These are phyloP conservation scores for Nanorana parkeri DNA, from an alignment of 2,113 vertebrate species.

Conservation along the genomic window DNA sequence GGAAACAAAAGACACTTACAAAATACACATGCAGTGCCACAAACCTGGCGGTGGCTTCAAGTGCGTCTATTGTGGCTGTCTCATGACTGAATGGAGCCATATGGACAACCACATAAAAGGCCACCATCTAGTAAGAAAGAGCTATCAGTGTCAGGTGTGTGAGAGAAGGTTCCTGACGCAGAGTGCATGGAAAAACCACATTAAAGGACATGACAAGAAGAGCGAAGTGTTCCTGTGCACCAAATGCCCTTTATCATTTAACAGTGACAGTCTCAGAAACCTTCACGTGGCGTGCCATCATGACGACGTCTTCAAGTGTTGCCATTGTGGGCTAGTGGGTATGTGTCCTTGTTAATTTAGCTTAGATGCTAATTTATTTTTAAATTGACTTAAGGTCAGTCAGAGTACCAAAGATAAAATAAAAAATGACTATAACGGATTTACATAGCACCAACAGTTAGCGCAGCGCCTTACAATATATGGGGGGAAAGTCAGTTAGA, in stretches of 20 bases:
- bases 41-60: slow-evolving; percentile 56
- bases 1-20: slow-evolving; percentile 33
- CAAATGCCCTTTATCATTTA: slow-evolving; percentile 56
- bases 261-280: slow-evolving; percentile 57
- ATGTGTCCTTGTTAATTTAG: slow-evolving; percentile 30
- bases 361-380: too few relatives aligned
- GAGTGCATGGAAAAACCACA: slow-evolving; percentile 55
- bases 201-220: slow-evolving; percentile 48
- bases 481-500: too few relatives aligned
- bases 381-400: too few relatives aligned
- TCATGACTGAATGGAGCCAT: slow-evolving; percentile 59
- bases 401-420: too few relatives aligned
- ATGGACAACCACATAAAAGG: slow-evolving; percentile 67
- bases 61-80: slow-evolving; percentile 62
- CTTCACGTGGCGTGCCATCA: slow-evolving; percentile 44
- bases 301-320: slow-evolving; percentile 56
- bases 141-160: slow-evolving; percentile 53
- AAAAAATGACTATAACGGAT: too few relatives aligned
- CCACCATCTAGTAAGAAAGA: slow-evolving; percentile 49
- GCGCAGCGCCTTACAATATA: too few relatives aligned
- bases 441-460: too few relatives aligned
- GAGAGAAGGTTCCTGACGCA: slow-evolving; percentile 56
- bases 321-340: slow-evolving; percentile 61
- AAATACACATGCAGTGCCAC: slow-evolving; percentile 58
- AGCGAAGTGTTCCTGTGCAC: slow-evolving; percentile 26